Base-by-base conservation (phyloP, 2,797 vertebrate genomes). In the Myotis pilosus region DNA sequence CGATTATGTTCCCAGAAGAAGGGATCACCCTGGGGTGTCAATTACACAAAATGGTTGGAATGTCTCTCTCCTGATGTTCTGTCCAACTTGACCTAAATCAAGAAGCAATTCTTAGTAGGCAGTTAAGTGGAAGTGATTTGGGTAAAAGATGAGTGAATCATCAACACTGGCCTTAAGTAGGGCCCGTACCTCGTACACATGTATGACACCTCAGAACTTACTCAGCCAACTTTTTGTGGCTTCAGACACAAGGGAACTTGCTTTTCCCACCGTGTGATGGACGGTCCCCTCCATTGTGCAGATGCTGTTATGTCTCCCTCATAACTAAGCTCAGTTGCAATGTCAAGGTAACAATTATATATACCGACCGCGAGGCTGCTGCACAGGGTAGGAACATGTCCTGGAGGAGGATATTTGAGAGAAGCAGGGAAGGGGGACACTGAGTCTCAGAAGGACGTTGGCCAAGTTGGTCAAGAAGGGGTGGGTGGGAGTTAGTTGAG, bases 31-130 rank as follows among this genome's bases (percentile, higher is more conserved):
- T 60, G 68, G 68, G 66, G 41, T 80, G 88, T 86, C 81, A 93
- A 25, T 94, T 89, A 68, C 94, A 84, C 80, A 94, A 92, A 95
- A 85, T 49, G 49, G 36, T 28, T 89, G 68, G 79, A 92, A n/a
- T 38, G 78, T 87, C 69, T 94, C 33, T 93, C 41, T 92, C 41
- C 60, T 47, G 15, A 38, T 75, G 12, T 92, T 86, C 41, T 71
- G 17, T 25, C 25, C 60, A 71, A 87, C 20, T 66, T 87, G 79
- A 86, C 16, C 79, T 60, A 90, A 92, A 87, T 89, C 33, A 92
- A 69, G 49, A 94, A 80, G 71, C 17, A 51, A 28, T 92, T 57
- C 47, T 79, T 75, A 82, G 51, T 15, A 49, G 79, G 41, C 60
- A 90, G 5, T 92, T 92, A 89, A 75, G 89, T 74, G 84, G 93